Conservation (phyloP, 1,140 invertebrate genomes). For the Eupristina koningsbergeri region DNA sequence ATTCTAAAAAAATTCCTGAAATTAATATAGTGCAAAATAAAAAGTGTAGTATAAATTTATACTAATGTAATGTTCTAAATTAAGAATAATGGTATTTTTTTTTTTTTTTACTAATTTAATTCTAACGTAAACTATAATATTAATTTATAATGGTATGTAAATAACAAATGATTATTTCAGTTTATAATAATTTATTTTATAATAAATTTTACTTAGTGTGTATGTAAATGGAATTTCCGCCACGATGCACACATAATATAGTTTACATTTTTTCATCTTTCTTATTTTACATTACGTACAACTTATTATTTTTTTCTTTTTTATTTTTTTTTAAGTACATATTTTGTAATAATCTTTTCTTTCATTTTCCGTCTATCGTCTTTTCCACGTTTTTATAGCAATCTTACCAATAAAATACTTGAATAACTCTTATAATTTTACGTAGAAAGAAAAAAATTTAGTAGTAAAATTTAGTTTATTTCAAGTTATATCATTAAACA, state of each 20-base stretch:
- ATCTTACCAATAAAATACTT: slow-evolving; percentile 62
- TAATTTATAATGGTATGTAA: not conserved
- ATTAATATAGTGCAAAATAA: too few species aligned
- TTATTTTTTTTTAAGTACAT: slow-evolving; percentile 46
- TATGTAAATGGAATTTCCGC: slow-evolving; percentile 50
- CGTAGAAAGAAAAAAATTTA: slow-evolving; percentile 48
- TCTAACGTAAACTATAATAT: too few species aligned
- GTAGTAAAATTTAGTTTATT: slow-evolving; percentile 48
- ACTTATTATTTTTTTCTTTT: slow-evolving; percentile 57
- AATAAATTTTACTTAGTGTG: slow-evolving; percentile 67
- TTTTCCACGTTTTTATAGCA: not conserved
- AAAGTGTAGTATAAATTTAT: too few species aligned
- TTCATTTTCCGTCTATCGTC: not conserved
- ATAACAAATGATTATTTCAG: slow-evolving; percentile 20
- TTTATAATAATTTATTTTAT: slow-evolving; percentile 73
- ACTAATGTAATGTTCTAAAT: too few species aligned
- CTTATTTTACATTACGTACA: slow-evolving; percentile 68
- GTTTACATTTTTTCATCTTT: slow-evolving; percentile 61
- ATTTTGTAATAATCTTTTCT: slow-evolving; percentile 7
- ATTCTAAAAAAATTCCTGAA: too few species aligned
- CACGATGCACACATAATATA: slow-evolving; percentile 58
- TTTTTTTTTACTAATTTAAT: too few species aligned
- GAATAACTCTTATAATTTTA: slow-evolving; percentile 52
- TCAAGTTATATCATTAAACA: not conserved
- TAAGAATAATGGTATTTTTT: too few species aligned